These are phyloP conservation scores for Allobates femoralis DNA, from an alignment of 2,797 vertebrate genomes.

Conservation along the genomic window DNA sequence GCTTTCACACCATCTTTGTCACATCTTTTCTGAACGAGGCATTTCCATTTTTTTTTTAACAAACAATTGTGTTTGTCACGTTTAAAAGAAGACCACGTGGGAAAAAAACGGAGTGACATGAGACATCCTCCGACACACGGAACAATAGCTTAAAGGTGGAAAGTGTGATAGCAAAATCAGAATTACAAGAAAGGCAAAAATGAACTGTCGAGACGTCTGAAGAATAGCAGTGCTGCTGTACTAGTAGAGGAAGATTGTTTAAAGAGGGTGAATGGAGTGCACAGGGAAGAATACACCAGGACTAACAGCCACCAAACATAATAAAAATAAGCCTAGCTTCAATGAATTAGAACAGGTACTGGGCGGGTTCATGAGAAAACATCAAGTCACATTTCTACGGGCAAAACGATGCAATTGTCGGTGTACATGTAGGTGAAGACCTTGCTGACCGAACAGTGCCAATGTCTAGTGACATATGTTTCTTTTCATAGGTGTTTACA, in stretches of 20 bases:
- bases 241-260: conserved; percentile 42
- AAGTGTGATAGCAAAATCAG: conserved; percentile 55
- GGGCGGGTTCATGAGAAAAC: too few relatives aligned
- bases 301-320: not conserved
- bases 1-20: conserved; percentile 17
- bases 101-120: conserved; percentile 20
- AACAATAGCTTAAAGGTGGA: conserved; percentile 58
- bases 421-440: too few relatives aligned
- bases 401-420: too few relatives aligned
- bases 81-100: conserved; percentile 21
- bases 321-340: too few relatives aligned
- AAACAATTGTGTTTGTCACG: conserved; percentile 20
- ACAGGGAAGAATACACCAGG: conserved; percentile 4
- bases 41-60: conserved; percentile 1
- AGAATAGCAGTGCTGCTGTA: conserved; percentile 31
- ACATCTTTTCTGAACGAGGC: not conserved
- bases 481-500: too few relatives aligned
- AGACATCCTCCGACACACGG: conserved; percentile 27
- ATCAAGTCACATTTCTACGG: too few relatives aligned
- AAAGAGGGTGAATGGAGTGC: conserved; percentile 49
- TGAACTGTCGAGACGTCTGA: conserved; percentile 57
- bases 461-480: too few relatives aligned
- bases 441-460: too few relatives aligned
- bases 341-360: too few relatives aligned
- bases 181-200: conserved; percentile 45